A percentile compares a stretch with the other conserved stretches of the same genome.
Evolutionary conservation across 1,140 invertebrate species (phyloP).

Genomic region (Hermetia illucens): DNA sequence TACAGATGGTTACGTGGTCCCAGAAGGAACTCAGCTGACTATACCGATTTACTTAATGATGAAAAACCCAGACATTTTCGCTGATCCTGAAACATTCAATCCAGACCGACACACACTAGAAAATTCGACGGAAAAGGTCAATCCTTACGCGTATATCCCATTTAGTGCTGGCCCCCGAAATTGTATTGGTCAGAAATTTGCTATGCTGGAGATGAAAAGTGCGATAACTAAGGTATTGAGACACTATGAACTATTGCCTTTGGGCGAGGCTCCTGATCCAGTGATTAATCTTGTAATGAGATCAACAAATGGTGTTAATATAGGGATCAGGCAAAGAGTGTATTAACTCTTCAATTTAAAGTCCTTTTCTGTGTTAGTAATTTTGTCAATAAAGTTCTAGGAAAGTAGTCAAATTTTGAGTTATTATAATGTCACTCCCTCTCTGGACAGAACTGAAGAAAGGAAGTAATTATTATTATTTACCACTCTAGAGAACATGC

Average conservation of each 20-base stretch:
- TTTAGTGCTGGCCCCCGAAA: conserved; percentile 44
- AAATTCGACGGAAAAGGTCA: conserved; percentile 29
- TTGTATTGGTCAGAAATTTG: conserved; percentile 59
- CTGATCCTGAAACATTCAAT: conserved; percentile 30
- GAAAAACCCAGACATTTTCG: neutral
- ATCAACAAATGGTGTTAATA: conserved; percentile 9
- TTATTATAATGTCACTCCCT: too few relatives aligned
- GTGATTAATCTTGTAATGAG: conserved; percentile 23
- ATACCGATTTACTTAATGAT: conserved; percentile 20
- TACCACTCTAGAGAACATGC: too few relatives aligned
- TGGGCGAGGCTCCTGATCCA: conserved; percentile 19
- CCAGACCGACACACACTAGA: conserved; percentile 41
- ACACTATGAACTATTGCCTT: conserved; percentile 33
- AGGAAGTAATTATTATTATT: too few relatives aligned
- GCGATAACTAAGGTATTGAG: conserved; percentile 43
- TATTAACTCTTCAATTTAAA: too few relatives aligned
- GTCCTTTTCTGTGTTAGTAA: too few relatives aligned
- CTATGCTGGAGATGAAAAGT: conserved; percentile 54
- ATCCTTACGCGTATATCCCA: conserved; percentile 35
- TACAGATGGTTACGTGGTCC: conserved; percentile 16
- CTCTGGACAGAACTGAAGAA: too few relatives aligned
- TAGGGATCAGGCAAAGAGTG: neutral
- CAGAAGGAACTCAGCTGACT: conserved; percentile 15
- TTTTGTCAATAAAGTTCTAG: too few relatives aligned
- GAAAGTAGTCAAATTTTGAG: too few relatives aligned